These are phyloP conservation scores for Amphiura filiformis DNA, from an alignment of 35 echinoderm and acorn worm genomes.

Conservation along the genomic window DNA sequence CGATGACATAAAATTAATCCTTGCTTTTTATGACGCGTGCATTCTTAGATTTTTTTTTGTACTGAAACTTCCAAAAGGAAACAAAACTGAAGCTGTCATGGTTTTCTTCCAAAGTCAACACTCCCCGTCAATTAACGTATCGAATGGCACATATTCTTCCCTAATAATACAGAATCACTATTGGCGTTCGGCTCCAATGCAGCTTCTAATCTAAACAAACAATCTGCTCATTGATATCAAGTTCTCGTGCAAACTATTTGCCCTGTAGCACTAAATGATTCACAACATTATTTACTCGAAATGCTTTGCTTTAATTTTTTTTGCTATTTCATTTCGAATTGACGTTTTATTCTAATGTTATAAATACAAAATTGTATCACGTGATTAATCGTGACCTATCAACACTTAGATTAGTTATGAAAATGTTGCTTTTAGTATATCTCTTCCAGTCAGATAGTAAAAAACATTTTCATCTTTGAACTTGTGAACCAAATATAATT, in stretches of 20 bases:
- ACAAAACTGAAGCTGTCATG: not conserved
- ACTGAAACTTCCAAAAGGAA: not conserved
- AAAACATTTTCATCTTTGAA: no score
- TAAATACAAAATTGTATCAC: not conserved
- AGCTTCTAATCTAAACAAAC: not conserved
- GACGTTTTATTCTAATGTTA: not conserved
- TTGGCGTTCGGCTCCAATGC: not conserved
- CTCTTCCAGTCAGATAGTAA: no score
- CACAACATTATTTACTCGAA: not conserved
- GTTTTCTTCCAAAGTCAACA: not conserved
- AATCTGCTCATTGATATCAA: not conserved
- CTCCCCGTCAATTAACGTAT: not conserved
- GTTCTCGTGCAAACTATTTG: not conserved
- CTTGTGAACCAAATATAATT: no score
- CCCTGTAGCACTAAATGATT: not conserved
- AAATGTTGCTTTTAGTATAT: no score
- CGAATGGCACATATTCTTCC: not conserved
- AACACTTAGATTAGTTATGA: no score
- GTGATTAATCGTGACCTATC: not conserved
- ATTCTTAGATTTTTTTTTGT: not conserved
- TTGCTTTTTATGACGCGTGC: not conserved
- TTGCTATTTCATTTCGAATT: not conserved
- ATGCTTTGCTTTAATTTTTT: no score
- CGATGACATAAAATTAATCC: not conserved
- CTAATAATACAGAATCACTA: not conserved